These are phyloP conservation scores for Sminthopsis crassicaudata DNA, from an alignment of 2,113 vertebrate genomes.

Conservation along the genomic window DNA sequence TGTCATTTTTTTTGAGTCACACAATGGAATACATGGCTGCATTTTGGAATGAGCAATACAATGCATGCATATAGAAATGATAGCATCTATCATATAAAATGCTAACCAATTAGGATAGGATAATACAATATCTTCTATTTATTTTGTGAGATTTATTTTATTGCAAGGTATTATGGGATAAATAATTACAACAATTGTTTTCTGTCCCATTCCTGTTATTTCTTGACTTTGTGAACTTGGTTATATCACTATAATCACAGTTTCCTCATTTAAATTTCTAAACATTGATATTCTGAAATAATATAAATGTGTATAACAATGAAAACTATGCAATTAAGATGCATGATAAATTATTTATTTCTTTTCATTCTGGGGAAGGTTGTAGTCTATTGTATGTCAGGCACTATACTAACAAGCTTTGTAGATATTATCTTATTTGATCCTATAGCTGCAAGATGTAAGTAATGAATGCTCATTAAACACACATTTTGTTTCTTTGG, in stretches of 20 bases:
- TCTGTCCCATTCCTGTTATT: neutral
- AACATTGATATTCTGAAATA: neutral
- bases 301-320: neutral
- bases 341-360: neutral
- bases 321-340: neutral
- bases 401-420: neutral
- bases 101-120: neutral
- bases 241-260: neutral
- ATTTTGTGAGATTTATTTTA: neutral
- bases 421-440: neutral
- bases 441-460: neutral
- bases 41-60: neutral
- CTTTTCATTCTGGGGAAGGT: neutral
- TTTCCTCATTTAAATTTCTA: neutral
- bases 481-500: neutral
- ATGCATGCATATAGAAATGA: neutral
- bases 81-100: neutral
- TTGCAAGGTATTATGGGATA: neutral
- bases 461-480: neutral
- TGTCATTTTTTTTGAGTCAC: no score
- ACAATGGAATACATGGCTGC: neutral
- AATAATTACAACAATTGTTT: neutral
- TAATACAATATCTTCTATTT: neutral
- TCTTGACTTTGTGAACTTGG: neutral
- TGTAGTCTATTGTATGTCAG: neutral